Evolutionary conservation across 1,140 invertebrate genomes (phyloP), one percentile per base, ranked within the genome.

Genomic region (Pristionchus pacificus): DNA sequence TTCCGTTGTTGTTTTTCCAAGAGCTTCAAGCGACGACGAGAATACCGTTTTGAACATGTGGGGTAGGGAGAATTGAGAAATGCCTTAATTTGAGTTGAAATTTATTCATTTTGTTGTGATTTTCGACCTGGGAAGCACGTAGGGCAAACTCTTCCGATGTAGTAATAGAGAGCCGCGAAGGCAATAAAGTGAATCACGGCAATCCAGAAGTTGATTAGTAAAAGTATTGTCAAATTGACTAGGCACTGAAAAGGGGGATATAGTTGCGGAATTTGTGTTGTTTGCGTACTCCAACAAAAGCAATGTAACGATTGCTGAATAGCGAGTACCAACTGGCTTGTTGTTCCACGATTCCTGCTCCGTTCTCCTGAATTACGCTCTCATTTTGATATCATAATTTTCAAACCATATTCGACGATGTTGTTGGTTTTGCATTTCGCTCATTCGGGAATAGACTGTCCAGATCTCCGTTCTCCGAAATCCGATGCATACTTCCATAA

Each of bases 281-380:
- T 49, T 49, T 6, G 88, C 90, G 89, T 87, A 95, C 92, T 72
- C 93, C 93, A 77, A 92, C 84, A 2, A 97, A 85, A 14, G 93
- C 93, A 28, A 94, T 88, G 92, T 93, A 96, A 79, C 93, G 88
- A 83, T 95, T 96, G 83, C 92, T 95, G 67, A 94, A 89, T 68
- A 89, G 88, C 0, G 92, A 94, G 84, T 96, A 96, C 92, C 93
- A 96, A 81, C 92, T 93, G 77, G 91, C 90, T 72, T 91, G 89
- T 86, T 94, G 93, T 24, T 89, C 90, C 79, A 91, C 90, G 76
- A 95, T 93, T 78, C 90, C 83, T 15, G 70, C 49, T 66, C 60
- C 70, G 33, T n/a, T 10, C 15, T n/a, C 19, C 25, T 31, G 13
- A 13, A 28, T 29, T 64, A 14, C n/a, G 10, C 19, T n/a, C 2